Conservation (phyloP, 2,113 vertebrate species). For the Dendrocopos noguchii region DNA sequence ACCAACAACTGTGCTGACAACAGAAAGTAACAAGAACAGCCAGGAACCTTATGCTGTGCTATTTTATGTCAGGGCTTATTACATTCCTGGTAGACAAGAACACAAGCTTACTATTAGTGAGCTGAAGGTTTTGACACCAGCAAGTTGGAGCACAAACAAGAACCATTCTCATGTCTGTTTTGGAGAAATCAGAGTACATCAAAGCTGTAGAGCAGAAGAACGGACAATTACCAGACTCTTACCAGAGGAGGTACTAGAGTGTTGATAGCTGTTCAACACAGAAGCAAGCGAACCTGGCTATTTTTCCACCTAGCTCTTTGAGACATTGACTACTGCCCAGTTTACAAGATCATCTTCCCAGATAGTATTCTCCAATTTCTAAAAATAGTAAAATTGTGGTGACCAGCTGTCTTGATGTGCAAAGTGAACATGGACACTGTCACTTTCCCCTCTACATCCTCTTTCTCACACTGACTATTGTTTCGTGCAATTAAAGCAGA, state of each 20-base stretch:
- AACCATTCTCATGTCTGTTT: background rate
- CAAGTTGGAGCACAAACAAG: background rate
- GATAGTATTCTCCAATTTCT: background rate
- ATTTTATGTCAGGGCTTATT: constrained; percentile 58
- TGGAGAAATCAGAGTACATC: background rate
- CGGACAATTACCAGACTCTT: background rate
- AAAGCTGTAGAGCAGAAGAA: background rate
- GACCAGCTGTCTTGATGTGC: background rate
- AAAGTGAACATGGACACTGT: background rate
- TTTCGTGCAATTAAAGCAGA: background rate
- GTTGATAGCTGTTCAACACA: background rate
- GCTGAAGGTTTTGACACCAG: constrained; percentile 3
- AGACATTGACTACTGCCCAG: background rate
- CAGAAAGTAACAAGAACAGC: constrained; percentile 62
- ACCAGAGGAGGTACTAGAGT: background rate
- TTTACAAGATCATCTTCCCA: background rate
- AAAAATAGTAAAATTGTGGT: background rate
- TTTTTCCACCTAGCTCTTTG: background rate
- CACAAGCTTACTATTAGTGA: constrained; percentile 34
- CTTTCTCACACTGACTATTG: background rate
- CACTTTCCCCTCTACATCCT: background rate
- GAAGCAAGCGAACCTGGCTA: background rate
- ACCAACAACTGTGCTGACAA: constrained; percentile 58
- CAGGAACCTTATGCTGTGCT: constrained; percentile 68
- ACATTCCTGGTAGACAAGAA: constrained; percentile 50